phyloP scores from a whole-genome alignment of 2,113 vertebrate species.

The Deroptyus accipitrinus region DNA sequence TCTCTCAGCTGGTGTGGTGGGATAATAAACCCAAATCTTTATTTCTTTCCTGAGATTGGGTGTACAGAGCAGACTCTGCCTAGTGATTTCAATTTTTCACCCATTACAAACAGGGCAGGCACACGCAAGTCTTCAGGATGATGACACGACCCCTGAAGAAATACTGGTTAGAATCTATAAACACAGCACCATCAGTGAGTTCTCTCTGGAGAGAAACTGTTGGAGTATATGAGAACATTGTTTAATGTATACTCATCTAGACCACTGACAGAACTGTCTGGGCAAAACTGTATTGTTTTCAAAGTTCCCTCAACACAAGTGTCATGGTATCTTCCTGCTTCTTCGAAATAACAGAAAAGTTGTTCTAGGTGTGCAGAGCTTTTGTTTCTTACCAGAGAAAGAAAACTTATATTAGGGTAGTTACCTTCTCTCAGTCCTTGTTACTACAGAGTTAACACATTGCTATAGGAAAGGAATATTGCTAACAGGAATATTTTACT shows the following conservation, averaged over 20 bases:
- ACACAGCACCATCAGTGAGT: neutral
- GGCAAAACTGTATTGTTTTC: neutral
- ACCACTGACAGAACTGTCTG: neutral
- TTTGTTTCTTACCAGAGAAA: neutral
- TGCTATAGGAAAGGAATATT: neutral
- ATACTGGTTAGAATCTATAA: neutral
- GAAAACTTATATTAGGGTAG: neutral
- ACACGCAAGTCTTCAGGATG: neutral
- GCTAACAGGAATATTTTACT: neutral
- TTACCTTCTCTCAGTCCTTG: neutral
- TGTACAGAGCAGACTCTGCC: neutral
- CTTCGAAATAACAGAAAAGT: neutral
- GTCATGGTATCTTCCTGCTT: neutral
- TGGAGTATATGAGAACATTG: neutral
- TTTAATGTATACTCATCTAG: neutral
- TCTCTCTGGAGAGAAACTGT: neutral
- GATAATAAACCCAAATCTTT: neutral
- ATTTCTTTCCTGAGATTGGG: neutral
- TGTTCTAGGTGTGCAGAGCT: neutral
- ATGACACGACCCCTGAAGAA: neutral
- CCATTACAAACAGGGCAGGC: neutral
- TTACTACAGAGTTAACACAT: neutral
- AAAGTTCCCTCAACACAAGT: neutral
- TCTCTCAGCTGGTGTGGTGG: neutral
- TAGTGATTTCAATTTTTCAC: neutral